Evolutionary conservation across 1,140 invertebrate genomes (phyloP), one percentile per base, ranked within the genome.

Genomic region (Micrasema longulum): DNA sequence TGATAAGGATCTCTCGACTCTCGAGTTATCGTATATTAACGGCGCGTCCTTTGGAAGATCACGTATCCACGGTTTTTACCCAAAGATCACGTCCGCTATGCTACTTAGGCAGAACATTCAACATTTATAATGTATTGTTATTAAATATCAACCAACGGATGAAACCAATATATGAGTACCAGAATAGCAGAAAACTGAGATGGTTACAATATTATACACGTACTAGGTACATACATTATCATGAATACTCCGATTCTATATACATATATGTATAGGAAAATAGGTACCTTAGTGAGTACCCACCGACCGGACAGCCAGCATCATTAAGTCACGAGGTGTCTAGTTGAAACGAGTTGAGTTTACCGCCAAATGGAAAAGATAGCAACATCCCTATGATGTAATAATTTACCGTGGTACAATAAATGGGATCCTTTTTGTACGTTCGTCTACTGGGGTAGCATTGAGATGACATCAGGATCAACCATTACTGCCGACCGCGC

Each of bases 401-500:
- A 23, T 53, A 12, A 10, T 41, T 9, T 5, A 10, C 41, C 9
- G 36, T 60, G 18, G 14, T 18, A 12, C 2, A 23, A 0, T 60
- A 22, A 9, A 1, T 60, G 10, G 7, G 16, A 18, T 16, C 1
- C 16, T 60, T 60, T 60, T 60, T 4, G 6, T 41, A 20, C 11
- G 22, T 60, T 43, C 20, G 36, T 11, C 18, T 22, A 18, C 55
- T 43, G 55, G 35, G 36, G 55, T 1, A 18, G 16, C 18, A 22
- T 10, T 41, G 36, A 22, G 16, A 43, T 38, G 18, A 20, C 14
- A 14, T 43, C 55, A 18, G 16, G 55, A 60, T 22, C 55, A 14
- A 18, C 31, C 55, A 60, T 60, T 60, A 60, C 55, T 11, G 55
- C 55, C 55, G 55, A 43, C 55, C 55, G 55, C 53, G 53, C 16